These are phyloP conservation scores for Bilobella aurantiaca DNA, from an alignment of 1,140 invertebrate species.

Conservation along the genomic window DNA sequence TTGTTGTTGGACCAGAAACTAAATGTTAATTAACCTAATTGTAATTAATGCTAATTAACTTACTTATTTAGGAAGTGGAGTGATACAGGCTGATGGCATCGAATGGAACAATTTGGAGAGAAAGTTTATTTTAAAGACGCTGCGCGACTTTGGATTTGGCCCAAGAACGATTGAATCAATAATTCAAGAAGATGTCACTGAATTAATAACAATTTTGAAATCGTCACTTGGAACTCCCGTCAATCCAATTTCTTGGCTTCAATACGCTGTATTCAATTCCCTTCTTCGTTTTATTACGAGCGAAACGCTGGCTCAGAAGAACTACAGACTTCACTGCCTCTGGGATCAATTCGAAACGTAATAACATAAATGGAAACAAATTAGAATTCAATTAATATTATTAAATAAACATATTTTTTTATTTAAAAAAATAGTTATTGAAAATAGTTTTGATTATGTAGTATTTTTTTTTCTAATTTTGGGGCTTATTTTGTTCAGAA, in stretches of 20 bases:
- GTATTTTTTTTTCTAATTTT: neutral
- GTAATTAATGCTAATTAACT: too few species aligned
- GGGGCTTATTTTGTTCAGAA: conserved; percentile 12
- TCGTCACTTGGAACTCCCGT: neutral
- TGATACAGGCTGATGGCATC: too few species aligned
- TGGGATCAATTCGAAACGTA: neutral
- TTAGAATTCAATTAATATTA: too few species aligned
- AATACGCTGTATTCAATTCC: neutral
- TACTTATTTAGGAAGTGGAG: too few species aligned
- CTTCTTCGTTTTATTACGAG: neutral
- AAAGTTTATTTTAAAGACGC: neutral
- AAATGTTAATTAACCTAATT: too few species aligned
- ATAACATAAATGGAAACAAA: too few species aligned
- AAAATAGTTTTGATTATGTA: too few species aligned
- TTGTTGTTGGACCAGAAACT: too few species aligned
- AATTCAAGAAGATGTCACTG: neutral
- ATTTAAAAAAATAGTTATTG: neutral
- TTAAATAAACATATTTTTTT: neutral
- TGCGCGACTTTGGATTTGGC: neutral
- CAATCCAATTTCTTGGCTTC: neutral
- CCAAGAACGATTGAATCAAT: neutral
- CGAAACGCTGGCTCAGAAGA: neutral
- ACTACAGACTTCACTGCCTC: neutral
- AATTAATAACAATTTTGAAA: neutral
- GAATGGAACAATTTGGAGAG: neutral